Evolutionary conservation across 2,888 invertebrate species (phyloP), one percentile per base, ranked within the genome.

Genomic region (Empis livida): DNA sequence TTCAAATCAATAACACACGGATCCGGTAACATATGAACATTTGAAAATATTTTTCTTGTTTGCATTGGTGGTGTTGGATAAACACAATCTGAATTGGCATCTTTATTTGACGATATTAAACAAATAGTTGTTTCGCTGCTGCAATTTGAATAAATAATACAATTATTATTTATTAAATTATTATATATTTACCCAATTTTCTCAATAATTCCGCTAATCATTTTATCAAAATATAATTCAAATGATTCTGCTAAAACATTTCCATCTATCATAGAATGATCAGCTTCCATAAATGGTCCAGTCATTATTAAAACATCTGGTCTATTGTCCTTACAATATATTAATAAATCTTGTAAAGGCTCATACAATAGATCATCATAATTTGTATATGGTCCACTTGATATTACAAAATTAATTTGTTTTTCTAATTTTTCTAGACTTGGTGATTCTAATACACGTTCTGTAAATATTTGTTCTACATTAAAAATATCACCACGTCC

Each of bases 341-440:
- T 62, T 10, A 91, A 67, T 17, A 94, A 71, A 59, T 91, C 89
- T 56, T 80, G 78, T 35, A 94, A 68, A 0, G 92, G 91, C 59
- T 90, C 84, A 62, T 86, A 93, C 0, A 75, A 68, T 47, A 91
- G 65, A 62, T 84, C 84, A 58, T 86, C 84, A 3, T 77, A 74
- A 5, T 83, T 75, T 0, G 91, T 88, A 62, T 81, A 94, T 0
- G 94, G 94, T 1, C 93, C 94, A 20, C 84, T 75, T 2, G 85
- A 89, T 38, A 88, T 71, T 13, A 90, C 74, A 49, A 93, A 70
- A 56, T 79, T 78, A 44, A 84, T 52, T 51, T 74, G 71, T 32
- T 76, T 79, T 71, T 58, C 58, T 30, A 72, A 70, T 59, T 68
- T 66, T 47, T 67, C 71, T 48, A 65, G 71, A 54, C 57, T 54